These are phyloP conservation scores for Sebastolobus altivelis DNA, from an alignment of 2,797 vertebrate species.

Conservation along the genomic window DNA sequence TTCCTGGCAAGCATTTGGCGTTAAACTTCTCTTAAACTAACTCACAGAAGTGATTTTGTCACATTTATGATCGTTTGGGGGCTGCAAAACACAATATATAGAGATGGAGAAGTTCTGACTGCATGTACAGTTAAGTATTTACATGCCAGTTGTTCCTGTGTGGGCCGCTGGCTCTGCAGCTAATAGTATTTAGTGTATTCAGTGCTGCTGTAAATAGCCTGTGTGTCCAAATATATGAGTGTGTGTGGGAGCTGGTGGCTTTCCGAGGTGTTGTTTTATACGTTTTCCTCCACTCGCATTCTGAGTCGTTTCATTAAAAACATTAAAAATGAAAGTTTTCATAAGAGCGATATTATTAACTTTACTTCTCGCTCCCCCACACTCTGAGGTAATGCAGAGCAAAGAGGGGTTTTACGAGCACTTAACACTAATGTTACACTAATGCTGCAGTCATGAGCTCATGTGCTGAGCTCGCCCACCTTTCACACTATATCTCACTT, in stretches of 20 bases:
- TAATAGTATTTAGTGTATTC: slow-evolving; percentile 15
- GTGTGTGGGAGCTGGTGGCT: slow-evolving; percentile 5
- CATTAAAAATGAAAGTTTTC: slow-evolving; percentile 48
- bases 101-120: slow-evolving; percentile 24
- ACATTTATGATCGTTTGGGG: slow-evolving; percentile 33
- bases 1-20: neutral
- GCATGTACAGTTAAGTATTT: slow-evolving; percentile 26
- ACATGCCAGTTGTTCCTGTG: slow-evolving; percentile 47
- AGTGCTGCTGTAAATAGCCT: slow-evolving; percentile 42
- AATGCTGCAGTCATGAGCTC: slow-evolving; percentile 77
- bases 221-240: neutral
- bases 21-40: slow-evolving; percentile 4
- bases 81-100: slow-evolving; percentile 16
- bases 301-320: slow-evolving; percentile 34
- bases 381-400: slow-evolving; percentile 75
- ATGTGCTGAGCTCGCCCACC: slow-evolving; percentile 54
- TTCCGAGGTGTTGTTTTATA: slow-evolving; percentile 21
- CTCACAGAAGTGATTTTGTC: slow-evolving; percentile 22
- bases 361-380: slow-evolving; percentile 37
- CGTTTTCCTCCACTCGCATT: slow-evolving; percentile 3
- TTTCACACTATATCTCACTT: slow-evolving; percentile 53
- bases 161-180: slow-evolving; percentile 36
- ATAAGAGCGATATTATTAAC: slow-evolving; percentile 39
- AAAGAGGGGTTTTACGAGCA: slow-evolving; percentile 72
- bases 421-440: slow-evolving; percentile 74